Conservation (phyloP, 2,888 invertebrate species). For the Eristalis arbustorum region DNA sequence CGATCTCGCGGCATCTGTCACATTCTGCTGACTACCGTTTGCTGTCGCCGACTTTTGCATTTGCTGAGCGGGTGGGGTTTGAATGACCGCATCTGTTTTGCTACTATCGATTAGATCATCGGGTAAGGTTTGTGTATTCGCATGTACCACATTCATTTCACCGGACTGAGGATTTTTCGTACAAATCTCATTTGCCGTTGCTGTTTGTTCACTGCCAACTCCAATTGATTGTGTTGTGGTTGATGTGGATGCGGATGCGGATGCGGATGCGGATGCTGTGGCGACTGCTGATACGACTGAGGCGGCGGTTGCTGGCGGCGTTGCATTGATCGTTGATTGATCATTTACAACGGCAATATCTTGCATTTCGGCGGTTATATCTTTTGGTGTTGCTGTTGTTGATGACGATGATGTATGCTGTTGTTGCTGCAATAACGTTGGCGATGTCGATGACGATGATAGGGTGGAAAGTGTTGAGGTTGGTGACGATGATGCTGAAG, state of each 20-base stretch:
- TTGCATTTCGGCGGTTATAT: slow-evolving; percentile 17
- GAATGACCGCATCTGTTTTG: not conserved
- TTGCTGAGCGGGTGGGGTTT: no score
- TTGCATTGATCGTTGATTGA: not conserved
- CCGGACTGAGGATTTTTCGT: slow-evolving; percentile 54
- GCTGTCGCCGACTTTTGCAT: not conserved
- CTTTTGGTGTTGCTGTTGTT: slow-evolving; percentile 13
- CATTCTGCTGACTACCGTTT: slow-evolving; percentile 29
- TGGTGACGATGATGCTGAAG: slow-evolving; percentile 66
- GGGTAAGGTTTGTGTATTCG: slow-evolving; percentile 43
- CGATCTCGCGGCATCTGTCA: not conserved
- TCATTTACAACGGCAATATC: slow-evolving; percentile 34
- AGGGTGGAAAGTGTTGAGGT: slow-evolving; percentile 56
- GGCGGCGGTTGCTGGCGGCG: not conserved
- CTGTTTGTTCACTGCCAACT: not conserved
- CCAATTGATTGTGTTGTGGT: slow-evolving; percentile 22
- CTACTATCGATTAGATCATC: slow-evolving; percentile 39
- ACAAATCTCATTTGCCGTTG: not conserved
- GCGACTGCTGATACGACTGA: slow-evolving; percentile 6
- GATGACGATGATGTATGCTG: not conserved
- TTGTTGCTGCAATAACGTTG: slow-evolving; percentile 34
- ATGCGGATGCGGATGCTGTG: slow-evolving; percentile 5
- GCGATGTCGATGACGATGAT: slow-evolving; percentile 54
- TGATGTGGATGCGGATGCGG: slow-evolving; percentile 10
- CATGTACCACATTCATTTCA: slow-evolving; percentile 37